phyloP scores from a whole-genome alignment of 2,888 invertebrate species.

The Dicranocentrus wangi region DNA sequence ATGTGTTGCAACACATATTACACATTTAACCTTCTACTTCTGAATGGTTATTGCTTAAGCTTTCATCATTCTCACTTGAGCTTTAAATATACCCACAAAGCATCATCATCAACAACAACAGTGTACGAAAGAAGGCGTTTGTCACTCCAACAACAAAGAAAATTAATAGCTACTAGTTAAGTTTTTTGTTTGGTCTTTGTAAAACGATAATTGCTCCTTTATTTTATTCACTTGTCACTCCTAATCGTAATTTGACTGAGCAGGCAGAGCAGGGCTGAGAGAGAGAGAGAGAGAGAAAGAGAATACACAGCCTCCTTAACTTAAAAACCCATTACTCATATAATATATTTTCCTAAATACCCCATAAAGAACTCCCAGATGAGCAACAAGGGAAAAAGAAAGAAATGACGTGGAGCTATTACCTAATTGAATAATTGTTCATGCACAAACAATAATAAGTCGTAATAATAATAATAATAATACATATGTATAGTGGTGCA shows the following conservation, averaged over 20 bases:
- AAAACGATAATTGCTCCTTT: constrained; percentile 30
- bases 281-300: too few species aligned
- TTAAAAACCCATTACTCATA: constrained; percentile 48
- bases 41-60: too few species aligned
- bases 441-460: neutral
- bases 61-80: neutral
- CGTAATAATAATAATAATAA: too few species aligned
- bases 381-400: neutral
- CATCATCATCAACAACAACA: neutral
- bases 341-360: constrained; percentile 17
- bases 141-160: constrained; percentile 16
- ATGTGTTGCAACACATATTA: neutral
- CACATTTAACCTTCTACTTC: too few species aligned
- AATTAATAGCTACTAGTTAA: constrained; percentile 1
- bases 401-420: constrained; percentile 29
- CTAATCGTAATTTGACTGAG: constrained; percentile 3
- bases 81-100: too few species aligned
- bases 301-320: constrained; percentile 33
- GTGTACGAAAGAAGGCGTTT: neutral
- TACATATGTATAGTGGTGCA: too few species aligned
- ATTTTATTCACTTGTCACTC: constrained; percentile 46
- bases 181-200: constrained; percentile 25
- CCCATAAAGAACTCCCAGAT: constrained; percentile 8
- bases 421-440: constrained; percentile 55
- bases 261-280: too few species aligned